phyloP scores from a whole-genome alignment of 2,888 invertebrate genomes.

The Schizotus pectinicornis region DNA sequence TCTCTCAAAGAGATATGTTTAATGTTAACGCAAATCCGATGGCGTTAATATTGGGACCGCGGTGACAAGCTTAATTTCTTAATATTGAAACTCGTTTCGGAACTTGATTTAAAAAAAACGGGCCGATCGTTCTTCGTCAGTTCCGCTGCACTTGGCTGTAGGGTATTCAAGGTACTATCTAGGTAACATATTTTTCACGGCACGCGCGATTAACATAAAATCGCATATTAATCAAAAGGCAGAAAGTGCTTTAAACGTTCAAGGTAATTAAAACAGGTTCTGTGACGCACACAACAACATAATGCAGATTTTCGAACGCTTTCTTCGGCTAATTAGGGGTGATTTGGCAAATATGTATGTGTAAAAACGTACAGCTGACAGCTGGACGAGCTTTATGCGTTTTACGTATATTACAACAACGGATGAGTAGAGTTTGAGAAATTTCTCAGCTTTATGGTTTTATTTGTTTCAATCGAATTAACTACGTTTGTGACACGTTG shows the following conservation, averaged over 20 bases:
- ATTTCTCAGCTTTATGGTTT: conserved; percentile 14
- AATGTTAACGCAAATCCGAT: too few species aligned
- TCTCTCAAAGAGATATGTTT: too few species aligned
- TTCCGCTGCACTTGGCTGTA: too few species aligned
- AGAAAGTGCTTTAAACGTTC: conserved; percentile 25
- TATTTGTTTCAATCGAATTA: conserved; percentile 23
- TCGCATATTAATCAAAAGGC: conserved; percentile 23
- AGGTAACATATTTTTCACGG: not conserved
- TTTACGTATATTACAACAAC: not conserved
- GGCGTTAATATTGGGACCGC: too few species aligned
- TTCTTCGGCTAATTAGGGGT: conserved; percentile 28
- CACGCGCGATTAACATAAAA: conserved; percentile 27
- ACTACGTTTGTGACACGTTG: conserved; percentile 22
- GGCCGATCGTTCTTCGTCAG: too few species aligned
- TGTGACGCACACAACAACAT: conserved; percentile 30
- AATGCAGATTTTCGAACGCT: conserved; percentile 24
- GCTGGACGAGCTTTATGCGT: conserved; percentile 2
- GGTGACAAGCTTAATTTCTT: too few species aligned
- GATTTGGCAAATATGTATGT: conserved; percentile 28
- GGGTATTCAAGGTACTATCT: too few species aligned
- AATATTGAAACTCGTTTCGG: too few species aligned
- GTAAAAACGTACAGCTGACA: conserved; percentile 29
- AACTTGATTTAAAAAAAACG: too few species aligned
- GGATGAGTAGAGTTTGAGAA: conserved; percentile 22
- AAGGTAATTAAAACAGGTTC: conserved; percentile 44